phyloP scores from a whole-genome alignment of 2,888 invertebrate genomes.

The Papilio elwesi region DNA sequence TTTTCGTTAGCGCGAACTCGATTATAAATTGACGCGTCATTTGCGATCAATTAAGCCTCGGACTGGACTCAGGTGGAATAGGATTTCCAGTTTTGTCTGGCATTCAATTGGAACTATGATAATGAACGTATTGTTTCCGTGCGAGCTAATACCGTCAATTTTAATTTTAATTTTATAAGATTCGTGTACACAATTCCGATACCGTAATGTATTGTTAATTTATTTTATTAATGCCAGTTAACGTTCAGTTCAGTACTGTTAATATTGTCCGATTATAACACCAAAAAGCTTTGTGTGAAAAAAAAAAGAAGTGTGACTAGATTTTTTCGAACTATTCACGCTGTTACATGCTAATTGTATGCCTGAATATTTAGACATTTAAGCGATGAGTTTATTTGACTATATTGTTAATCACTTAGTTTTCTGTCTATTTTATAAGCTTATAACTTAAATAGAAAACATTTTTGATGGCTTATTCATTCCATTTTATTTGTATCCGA shows the following conservation, averaged over 20 bases:
- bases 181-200: neutral
- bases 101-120: neutral
- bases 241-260: too few species aligned
- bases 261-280: too few species aligned
- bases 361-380: too few species aligned
- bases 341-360: too few species aligned
- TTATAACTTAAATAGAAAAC: too few species aligned
- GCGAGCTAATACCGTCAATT: neutral
- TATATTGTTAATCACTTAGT: neutral
- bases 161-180: neutral
- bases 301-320: too few species aligned
- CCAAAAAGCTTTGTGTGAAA: too few species aligned
- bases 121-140: neutral
- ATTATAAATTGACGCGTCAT: constrained; percentile 53
- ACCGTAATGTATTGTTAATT: too few species aligned
- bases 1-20: constrained; percentile 57
- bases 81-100: neutral
- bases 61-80: constrained; percentile 37
- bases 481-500: neutral
- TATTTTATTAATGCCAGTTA: too few species aligned
- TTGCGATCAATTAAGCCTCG: constrained; percentile 42
- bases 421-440: too few species aligned
- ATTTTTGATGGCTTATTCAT: neutral
- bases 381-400: too few species aligned
- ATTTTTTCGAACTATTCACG: too few species aligned